A percentile compares a stretch with the other conserved stretches of the same genome.
phyloP scores from a whole-genome alignment of 2,797 vertebrate species.

The Danio tinwini region DNA sequence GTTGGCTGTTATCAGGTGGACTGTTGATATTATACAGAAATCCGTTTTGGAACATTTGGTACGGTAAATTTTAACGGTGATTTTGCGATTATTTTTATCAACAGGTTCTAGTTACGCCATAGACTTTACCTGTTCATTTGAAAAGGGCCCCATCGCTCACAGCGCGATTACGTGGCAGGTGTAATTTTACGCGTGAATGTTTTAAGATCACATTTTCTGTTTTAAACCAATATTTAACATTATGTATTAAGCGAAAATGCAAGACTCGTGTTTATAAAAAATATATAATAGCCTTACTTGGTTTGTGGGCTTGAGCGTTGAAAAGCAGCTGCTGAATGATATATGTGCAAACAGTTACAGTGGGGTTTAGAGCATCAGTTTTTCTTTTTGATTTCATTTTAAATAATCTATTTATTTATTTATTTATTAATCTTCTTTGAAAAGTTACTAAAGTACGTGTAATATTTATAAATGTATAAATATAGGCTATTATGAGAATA shows the following conservation, averaged over 20 bases:
- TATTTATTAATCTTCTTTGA: background rate
- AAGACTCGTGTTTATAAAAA: background rate
- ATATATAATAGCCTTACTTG: background rate
- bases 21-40: constrained; percentile 63
- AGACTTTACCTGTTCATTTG: constrained; percentile 53
- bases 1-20: constrained; percentile 55
- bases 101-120: constrained; percentile 71
- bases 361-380: no score
- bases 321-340: background rate
- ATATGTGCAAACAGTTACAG: background rate
- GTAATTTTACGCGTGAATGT: constrained; percentile 48
- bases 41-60: constrained; percentile 53
- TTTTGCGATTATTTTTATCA: constrained; percentile 66
- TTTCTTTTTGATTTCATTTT: no score
- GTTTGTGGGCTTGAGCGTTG: background rate
- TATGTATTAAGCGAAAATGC: background rate
- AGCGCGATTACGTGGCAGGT: constrained; percentile 58
- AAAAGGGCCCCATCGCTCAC: constrained; percentile 44
- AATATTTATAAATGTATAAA: background rate
- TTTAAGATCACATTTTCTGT: constrained; percentile 1
- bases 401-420: no score
- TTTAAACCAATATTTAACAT: background rate
- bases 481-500: background rate
- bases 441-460: background rate
- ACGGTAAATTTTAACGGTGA: constrained; percentile 59